Evolutionary conservation across 1,140 invertebrate species (phyloP).

Genomic region (Episyrphus balteatus): DNA sequence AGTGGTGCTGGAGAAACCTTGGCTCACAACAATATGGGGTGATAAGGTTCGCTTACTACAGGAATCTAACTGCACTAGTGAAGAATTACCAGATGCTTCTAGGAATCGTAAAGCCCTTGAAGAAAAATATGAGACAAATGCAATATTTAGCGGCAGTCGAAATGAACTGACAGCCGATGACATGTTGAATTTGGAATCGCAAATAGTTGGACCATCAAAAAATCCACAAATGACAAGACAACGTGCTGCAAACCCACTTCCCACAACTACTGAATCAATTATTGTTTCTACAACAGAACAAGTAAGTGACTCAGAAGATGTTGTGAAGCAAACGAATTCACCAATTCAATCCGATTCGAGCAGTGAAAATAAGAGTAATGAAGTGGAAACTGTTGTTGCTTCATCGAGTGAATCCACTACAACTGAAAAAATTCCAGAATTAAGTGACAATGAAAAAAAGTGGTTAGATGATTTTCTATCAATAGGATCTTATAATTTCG

Average conservation of each 20-base stretch:
- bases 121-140: conserved; percentile 31
- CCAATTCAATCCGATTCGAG: too few species aligned
- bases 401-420: conserved; percentile 2
- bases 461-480: conserved; percentile 34
- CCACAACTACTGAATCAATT: too few species aligned
- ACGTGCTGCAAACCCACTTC: too few species aligned
- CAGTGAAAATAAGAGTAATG: too few species aligned
- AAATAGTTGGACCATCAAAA: conserved; percentile 15
- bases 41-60: conserved; percentile 29
- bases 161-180: conserved; percentile 27
- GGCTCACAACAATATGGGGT: conserved; percentile 31
- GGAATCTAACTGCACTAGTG: conserved; percentile 25
- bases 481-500: conserved; percentile 31
- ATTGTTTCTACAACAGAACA: too few species aligned
- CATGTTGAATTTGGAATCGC: conserved; percentile 26
- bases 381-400: too few species aligned
- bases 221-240: not conserved
- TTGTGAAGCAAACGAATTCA: too few species aligned
- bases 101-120: conserved; percentile 14
- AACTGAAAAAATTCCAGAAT: conserved; percentile 13
- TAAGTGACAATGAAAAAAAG: conserved; percentile 32
- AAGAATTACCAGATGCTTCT: conserved; percentile 10
- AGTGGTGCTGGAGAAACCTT: conserved; percentile 32
- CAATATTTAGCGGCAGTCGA: conserved; percentile 26
- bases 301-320: too few species aligned